Percentiles rank a stretch among this genome's conserved stretches.
These are phyloP conservation scores for Noturus placidus DNA, from an alignment of 2,113 vertebrate genomes.

Conservation along the genomic window DNA sequence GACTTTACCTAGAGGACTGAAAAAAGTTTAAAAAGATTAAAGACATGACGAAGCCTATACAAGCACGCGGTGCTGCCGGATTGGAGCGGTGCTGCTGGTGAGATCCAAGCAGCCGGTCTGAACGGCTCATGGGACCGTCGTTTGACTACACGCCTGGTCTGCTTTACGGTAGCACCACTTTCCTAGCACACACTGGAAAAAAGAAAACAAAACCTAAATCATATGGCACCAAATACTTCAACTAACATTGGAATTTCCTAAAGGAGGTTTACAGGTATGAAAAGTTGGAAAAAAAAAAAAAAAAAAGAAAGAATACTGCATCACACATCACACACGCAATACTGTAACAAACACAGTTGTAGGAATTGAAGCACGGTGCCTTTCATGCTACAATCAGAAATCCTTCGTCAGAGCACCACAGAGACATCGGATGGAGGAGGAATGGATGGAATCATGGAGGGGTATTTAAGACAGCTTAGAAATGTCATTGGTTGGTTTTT, in stretches of 20 bases:
- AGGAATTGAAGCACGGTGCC: conserved; percentile 43
- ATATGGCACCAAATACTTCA: conserved; percentile 76
- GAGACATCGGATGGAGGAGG: conserved; percentile 78
- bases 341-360: conserved; percentile 53
- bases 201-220: conserved; percentile 66
- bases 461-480: conserved; percentile 73
- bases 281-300: conserved; percentile 62
- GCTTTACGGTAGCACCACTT: conserved; percentile 23
- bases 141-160: neutral
- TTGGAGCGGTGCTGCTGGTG: conserved; percentile 75
- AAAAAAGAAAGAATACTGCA: conserved; percentile 57
- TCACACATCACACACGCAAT: conserved; percentile 77
- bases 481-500: conserved; percentile 83
- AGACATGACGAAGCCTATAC: conserved; percentile 98
- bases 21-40: conserved; percentile 95
- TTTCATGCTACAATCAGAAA: conserved; percentile 58
- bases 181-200: conserved; percentile 55
- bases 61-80: conserved; percentile 89
- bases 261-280: conserved; percentile 56
- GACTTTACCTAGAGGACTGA: conserved; percentile 98
- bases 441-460: conserved; percentile 20
- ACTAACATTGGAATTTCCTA: conserved; percentile 71
- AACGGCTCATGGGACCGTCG: conserved; percentile 53
- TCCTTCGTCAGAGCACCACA: conserved; percentile 81
- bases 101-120: conserved; percentile 87